Evolutionary conservation across 1,140 invertebrate species (phyloP).

Genomic region (Mycetomoellerius zeteki): DNA sequence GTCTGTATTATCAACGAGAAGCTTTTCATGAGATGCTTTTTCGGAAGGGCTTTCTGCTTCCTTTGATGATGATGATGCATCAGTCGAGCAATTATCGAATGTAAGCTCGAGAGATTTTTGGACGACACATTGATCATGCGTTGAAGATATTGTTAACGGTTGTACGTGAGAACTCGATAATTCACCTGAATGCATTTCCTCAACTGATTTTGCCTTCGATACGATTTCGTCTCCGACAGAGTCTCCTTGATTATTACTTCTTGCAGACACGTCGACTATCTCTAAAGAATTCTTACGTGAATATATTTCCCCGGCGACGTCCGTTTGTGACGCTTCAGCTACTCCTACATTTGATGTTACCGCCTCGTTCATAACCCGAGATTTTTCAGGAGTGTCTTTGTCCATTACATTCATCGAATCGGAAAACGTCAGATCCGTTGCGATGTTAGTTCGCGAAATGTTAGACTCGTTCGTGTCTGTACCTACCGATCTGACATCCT

Average conservation of each 20-base stretch:
- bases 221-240: background rate
- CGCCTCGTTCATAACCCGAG: background rate
- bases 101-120: background rate
- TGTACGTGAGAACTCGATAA: background rate
- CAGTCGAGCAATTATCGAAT: background rate
- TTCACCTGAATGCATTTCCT: conserved; percentile 4
- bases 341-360: background rate
- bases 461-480: conserved; percentile 22
- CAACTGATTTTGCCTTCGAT: background rate
- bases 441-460: conserved; percentile 36
- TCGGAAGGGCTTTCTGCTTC: conserved; percentile 55
- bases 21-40: conserved; percentile 13
- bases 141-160: conserved; percentile 22
- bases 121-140: background rate
- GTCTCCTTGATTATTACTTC: background rate
- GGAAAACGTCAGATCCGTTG: conserved; percentile 1
- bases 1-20: conserved; percentile 9
- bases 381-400: conserved; percentile 6
- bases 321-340: background rate
- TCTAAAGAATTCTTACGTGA: conserved; percentile 27
- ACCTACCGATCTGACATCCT: conserved; percentile 70
- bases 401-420: conserved; percentile 13
- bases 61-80: conserved; percentile 53
- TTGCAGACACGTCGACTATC: background rate
- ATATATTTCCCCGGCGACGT: conserved; percentile 20